Evolutionary conservation across 2,797 vertebrate species (phyloP), one percentile per base, ranked within the genome.

Genomic region (Pangasius djambal): DNA sequence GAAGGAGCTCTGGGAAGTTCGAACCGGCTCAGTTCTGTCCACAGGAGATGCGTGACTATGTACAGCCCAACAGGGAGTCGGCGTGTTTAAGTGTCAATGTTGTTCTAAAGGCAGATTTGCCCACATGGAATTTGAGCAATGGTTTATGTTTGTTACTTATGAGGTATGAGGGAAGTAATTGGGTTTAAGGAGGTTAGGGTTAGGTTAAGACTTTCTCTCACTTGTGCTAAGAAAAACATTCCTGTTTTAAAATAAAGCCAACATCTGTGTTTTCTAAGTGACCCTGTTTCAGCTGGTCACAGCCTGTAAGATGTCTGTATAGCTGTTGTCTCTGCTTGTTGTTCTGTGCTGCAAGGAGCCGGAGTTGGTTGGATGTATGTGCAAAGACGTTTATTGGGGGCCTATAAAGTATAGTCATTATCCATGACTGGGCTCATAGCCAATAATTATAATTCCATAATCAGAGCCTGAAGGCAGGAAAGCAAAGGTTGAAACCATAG

Each of bases 171-270:
- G 72, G 8, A 40, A 22, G 34, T 86, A 89, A 85, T 59, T 85
- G n/a, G 20, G 57, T 72, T 85, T 78, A 88, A 25, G 37, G 59
- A 81, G 83, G 72, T 59, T 86, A 86, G 9, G 50, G 34, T 88
- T 85, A 77, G 9, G 34, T 75, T 78, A 48, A 63, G 6, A 86
- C 55, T 72, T 79, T 83, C 37, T 44, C 37, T 70, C 13, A 48
- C 74, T 67, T 72, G 2, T 16, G 20, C 75, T 48, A 81, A 70
- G 37, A 69, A 40, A 75, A 15, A 79, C 75, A 61, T 70, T 86
- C 75, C 75, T 70, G 10, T 70, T 72, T 69, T 79, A 61, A 86
- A 86, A 86, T 50, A 81, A 59, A 86, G 63, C 4, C 55, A 79
- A 25, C 63, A 70, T 85, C 65, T 85, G 72, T 88, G 74, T 40